These are phyloP conservation scores for Sceliomorpha sp. DNA, from an alignment of 2,888 invertebrate species.

Conservation along the genomic window DNA sequence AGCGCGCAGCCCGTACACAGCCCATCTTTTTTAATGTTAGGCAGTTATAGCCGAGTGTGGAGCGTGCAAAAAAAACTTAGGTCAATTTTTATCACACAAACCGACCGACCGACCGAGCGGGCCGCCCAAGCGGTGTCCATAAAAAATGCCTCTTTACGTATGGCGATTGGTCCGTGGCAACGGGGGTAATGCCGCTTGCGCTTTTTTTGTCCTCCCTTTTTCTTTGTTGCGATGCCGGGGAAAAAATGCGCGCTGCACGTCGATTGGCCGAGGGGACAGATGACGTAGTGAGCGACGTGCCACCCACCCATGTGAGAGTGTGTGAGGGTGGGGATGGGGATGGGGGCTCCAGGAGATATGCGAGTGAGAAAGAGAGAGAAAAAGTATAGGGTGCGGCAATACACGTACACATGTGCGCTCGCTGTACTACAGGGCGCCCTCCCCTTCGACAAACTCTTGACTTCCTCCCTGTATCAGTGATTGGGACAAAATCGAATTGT, in stretches of 20 bases:
- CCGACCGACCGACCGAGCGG: slow-evolving; percentile 74
- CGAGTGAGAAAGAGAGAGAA: slow-evolving; percentile 49
- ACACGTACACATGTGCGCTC: slow-evolving; percentile 24
- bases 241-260: slow-evolving; percentile 79
- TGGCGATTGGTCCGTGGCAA: slow-evolving; percentile 80
- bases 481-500: slow-evolving; percentile 68
- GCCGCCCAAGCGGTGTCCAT: slow-evolving; percentile 76
- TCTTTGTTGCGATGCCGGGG: slow-evolving; percentile 75
- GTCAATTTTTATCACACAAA: slow-evolving; percentile 80
- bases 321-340: slow-evolving; percentile 55
- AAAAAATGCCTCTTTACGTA: slow-evolving; percentile 81
- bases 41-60: slow-evolving; percentile 78
- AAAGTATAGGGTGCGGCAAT: slow-evolving; percentile 51
- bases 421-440: slow-evolving; percentile 34
- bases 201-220: slow-evolving; percentile 67
- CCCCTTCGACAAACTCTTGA: slow-evolving; percentile 29
- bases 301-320: slow-evolving; percentile 72
- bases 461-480: slow-evolving; percentile 54
- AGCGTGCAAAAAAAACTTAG: slow-evolving; percentile 76
- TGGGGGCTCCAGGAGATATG: slow-evolving; percentile 46
- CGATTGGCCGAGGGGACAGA: slow-evolving; percentile 81
- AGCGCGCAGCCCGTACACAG: slow-evolving; percentile 71
- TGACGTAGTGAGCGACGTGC: slow-evolving; percentile 81
- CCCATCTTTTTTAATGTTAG: slow-evolving; percentile 80
- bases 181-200: slow-evolving; percentile 77